Conservation (phyloP, 2,888 invertebrate species). For the Salticus scenicus region DNA sequence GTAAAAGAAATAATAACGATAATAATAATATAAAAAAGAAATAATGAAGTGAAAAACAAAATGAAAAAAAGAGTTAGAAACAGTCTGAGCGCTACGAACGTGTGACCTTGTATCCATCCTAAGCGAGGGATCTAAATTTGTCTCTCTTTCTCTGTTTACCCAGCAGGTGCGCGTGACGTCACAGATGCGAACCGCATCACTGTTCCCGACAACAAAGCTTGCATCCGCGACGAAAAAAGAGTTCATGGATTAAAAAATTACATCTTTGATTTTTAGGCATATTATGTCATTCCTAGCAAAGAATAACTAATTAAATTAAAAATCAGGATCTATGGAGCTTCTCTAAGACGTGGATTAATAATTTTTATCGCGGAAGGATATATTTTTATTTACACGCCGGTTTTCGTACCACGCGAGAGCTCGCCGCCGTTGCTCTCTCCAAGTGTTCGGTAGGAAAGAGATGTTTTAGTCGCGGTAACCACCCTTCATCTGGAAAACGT, state of each 20-base stretch:
- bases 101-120: slow-evolving; percentile 65
- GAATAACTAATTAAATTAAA: slow-evolving; percentile 30
- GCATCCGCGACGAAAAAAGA: slow-evolving; percentile 50
- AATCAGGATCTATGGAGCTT: neutral
- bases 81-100: slow-evolving; percentile 42
- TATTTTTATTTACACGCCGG: slow-evolving; percentile 69
- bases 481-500: slow-evolving; percentile 30
- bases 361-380: slow-evolving; percentile 54
- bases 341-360: neutral
- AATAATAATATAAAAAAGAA: slow-evolving; percentile 14
- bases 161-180: slow-evolving; percentile 70
- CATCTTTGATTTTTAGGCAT: neutral
- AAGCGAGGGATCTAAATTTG: slow-evolving; percentile 69
- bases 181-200: slow-evolving; percentile 44
- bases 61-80: slow-evolving; percentile 28
- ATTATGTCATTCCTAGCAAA: no score
- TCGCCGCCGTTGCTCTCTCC: slow-evolving; percentile 24
- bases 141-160: slow-evolving; percentile 69
- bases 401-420: slow-evolving; percentile 56
- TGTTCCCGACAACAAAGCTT: slow-evolving; percentile 56
- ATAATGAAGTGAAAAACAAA: slow-evolving; percentile 20
- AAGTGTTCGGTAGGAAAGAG: slow-evolving; percentile 10
- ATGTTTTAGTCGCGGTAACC: neutral
- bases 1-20: slow-evolving; percentile 22
- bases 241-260: slow-evolving; percentile 17